These are phyloP conservation scores for Parelbella ahira DNA, from an alignment of 2,888 invertebrate genomes.

Conservation along the genomic window DNA sequence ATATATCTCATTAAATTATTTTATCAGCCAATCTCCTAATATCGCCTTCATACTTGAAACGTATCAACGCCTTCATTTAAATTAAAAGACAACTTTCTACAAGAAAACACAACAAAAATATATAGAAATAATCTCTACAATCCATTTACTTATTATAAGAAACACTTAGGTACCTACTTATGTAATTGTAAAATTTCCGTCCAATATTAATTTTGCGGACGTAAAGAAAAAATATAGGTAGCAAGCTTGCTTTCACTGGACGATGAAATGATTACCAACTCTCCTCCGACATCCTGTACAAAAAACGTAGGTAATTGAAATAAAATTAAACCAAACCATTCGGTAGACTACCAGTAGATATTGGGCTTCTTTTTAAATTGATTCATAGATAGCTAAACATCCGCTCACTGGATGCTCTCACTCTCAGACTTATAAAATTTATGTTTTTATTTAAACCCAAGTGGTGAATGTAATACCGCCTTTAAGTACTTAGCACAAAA, in stretches of 20 bases:
- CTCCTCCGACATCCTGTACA: conserved; percentile 56
- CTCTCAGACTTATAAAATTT: conserved; percentile 23
- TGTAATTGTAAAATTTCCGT: conserved; percentile 24
- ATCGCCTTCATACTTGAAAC: no score
- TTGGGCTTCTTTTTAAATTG: conserved; percentile 38
- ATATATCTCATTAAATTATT: no score
- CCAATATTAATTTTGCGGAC: conserved; percentile 25
- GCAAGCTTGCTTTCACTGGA: conserved; percentile 53
- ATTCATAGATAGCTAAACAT: conserved; percentile 36
- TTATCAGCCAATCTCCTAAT: no score
- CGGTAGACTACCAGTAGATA: conserved; percentile 39
- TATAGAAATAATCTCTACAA: no score
- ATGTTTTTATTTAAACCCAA: no score
- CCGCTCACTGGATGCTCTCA: conserved; percentile 38
- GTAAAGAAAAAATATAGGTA: conserved; percentile 30
- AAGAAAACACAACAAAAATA: no score
- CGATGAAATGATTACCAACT: conserved; percentile 49
- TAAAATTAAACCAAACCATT: conserved; percentile 48
- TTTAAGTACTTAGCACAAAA: no score
- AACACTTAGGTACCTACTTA: no score
- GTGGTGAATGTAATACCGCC: no score
- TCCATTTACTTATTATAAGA: no score
- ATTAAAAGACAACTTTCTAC: no score
- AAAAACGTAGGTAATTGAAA: conserved; percentile 61
- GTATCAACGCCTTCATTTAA: no score